Percentiles rank a stretch among this genome's conserved stretches.
Conservation (phyloP, 2,113 vertebrate genomes). For the Onychorhynchus coronatus region DNA sequence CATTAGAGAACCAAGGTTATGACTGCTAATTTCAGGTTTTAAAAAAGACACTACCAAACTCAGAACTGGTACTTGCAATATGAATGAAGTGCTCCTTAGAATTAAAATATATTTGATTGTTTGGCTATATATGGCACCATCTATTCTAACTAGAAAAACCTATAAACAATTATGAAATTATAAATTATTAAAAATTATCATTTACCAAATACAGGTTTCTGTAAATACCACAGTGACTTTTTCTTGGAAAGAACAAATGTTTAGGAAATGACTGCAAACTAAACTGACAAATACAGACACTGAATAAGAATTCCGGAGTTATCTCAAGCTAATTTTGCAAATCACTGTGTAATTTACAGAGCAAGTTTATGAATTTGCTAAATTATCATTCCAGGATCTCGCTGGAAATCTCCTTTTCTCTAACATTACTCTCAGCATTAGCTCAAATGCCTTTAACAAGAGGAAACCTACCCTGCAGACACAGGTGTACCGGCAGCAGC, state of each 20-base stretch:
- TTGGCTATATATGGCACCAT: neutral
- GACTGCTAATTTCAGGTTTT: neutral
- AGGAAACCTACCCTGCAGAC: neutral
- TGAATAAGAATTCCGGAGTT: neutral
- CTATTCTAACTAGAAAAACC: neutral
- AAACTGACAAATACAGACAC: neutral
- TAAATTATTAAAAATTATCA: neutral
- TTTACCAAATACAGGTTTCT: neutral
- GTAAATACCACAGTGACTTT: neutral
- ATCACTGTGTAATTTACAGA: neutral
- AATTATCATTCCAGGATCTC: neutral
- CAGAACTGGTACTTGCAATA: neutral
- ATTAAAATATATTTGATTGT: neutral
- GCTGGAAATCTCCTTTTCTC: neutral
- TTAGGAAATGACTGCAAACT: neutral
- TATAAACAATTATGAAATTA: neutral
- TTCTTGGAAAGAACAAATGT: neutral
- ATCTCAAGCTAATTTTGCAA: neutral
- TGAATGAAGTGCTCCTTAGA: neutral
- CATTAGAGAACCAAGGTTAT: neutral
- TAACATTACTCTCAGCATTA: neutral
- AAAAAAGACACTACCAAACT: neutral
- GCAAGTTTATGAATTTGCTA: neutral
- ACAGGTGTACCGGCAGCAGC: neutral
- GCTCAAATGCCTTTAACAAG: neutral